A percentile compares a stretch with the other conserved stretches of the same genome.
Evolutionary conservation across 2,888 invertebrate species (phyloP).

Genomic region (Cyclophora punctaria): DNA sequence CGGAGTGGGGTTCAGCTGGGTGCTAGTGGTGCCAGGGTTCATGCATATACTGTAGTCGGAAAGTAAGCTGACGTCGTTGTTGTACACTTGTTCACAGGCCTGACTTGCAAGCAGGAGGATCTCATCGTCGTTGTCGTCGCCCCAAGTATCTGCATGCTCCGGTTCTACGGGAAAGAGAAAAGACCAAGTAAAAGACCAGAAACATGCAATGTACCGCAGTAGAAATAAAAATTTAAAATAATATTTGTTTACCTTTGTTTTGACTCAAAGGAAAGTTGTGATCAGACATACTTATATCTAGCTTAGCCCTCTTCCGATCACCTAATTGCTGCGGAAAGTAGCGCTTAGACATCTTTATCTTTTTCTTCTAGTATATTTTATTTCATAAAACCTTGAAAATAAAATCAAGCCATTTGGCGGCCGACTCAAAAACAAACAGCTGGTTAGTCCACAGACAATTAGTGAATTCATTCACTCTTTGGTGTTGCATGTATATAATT

Average conservation of each 20-base stretch:
- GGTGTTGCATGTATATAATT: too few species aligned
- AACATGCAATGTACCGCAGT: neutral
- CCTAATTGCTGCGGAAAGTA: conserved; percentile 48
- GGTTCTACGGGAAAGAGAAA: conserved; percentile 20
- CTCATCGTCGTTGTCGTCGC: conserved; percentile 66
- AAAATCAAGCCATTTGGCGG: neutral
- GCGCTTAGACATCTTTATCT: conserved; percentile 55
- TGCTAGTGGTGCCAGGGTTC: conserved; percentile 57
- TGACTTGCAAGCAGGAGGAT: conserved; percentile 65
- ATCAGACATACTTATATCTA: conserved; percentile 57
- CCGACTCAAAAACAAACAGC: neutral
- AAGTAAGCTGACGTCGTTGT: conserved; percentile 33
- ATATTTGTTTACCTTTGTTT: conserved; percentile 42
- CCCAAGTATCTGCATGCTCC: conserved; percentile 46
- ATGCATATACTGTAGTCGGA: conserved; percentile 57
- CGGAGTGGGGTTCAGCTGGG: conserved; percentile 41
- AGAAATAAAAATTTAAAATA: neutral
- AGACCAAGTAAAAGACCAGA: conserved; percentile 1
- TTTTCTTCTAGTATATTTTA: too few species aligned
- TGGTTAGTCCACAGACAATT: too few species aligned
- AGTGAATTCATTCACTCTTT: neutral
- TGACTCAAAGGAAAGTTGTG: conserved; percentile 67
- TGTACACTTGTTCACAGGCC: conserved; percentile 58
- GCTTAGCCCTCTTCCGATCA: conserved; percentile 56
- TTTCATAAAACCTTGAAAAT: neutral